These are phyloP conservation scores for Pterophyllum scalare DNA, from an alignment of 2,113 vertebrate species.

Conservation along the genomic window DNA sequence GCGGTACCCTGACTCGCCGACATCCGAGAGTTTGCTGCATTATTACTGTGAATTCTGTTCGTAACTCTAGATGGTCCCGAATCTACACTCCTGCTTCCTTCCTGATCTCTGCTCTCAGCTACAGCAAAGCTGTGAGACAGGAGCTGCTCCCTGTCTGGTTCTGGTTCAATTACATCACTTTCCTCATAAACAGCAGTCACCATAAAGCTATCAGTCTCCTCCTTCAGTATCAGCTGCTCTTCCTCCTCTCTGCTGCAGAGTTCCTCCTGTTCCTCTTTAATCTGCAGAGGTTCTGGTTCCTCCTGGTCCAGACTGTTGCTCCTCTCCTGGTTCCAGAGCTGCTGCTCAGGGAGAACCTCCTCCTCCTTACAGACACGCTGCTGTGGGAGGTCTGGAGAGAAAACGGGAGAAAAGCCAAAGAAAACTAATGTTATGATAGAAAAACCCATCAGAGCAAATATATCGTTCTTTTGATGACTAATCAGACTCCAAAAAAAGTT, in stretches of 20 bases:
- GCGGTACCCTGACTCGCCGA: background rate
- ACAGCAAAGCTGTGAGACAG: background rate
- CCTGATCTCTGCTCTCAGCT: background rate
- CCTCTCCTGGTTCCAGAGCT: background rate
- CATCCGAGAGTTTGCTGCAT: background rate
- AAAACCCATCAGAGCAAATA: background rate
- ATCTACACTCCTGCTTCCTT: background rate
- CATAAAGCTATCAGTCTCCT: rapidly evolving
- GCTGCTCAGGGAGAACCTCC: background rate
- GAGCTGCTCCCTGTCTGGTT: background rate
- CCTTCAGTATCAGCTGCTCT: background rate
- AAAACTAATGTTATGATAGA: too few relatives aligned
- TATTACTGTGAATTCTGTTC: background rate
- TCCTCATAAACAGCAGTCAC: background rate
- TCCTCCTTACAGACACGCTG: background rate
- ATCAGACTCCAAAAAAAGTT: background rate
- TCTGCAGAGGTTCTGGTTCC: background rate
- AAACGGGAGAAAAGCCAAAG: background rate
- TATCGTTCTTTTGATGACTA: background rate
- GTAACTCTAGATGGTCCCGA: background rate
- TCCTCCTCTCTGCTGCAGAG: background rate
- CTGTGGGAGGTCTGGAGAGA: background rate
- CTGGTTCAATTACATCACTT: background rate
- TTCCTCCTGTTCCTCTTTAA: background rate
- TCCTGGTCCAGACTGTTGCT: rapidly evolving